Conservation (phyloP, 2,888 invertebrate species). For the Ypsolopha scabrella region DNA sequence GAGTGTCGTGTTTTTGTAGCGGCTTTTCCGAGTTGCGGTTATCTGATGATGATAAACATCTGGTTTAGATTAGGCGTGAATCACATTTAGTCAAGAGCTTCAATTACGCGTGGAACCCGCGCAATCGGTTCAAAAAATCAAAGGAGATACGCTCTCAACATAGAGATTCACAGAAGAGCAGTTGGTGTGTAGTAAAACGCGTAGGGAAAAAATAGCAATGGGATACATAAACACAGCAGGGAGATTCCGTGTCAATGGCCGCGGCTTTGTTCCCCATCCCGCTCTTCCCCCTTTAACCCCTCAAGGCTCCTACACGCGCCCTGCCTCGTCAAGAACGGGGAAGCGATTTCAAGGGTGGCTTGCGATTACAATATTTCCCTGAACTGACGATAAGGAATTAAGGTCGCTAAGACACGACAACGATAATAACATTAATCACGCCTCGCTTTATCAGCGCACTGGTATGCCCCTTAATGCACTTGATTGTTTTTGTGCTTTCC, state of each 20-base stretch:
- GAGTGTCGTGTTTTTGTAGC: too few species aligned
- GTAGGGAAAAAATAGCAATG: conserved; percentile 51
- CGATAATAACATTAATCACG: conserved; percentile 46
- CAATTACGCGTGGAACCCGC: too few species aligned
- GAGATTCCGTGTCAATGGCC: conserved; percentile 65
- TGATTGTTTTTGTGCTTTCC: conserved; percentile 11
- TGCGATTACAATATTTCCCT: conserved; percentile 37
- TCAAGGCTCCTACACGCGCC: conserved; percentile 15
- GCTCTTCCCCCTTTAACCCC: conserved; percentile 3
- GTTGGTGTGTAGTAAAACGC: conserved; percentile 17
- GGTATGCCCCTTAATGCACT: conserved; percentile 5
- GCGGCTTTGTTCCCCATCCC: conserved; percentile 30
- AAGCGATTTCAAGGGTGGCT: conserved; percentile 57
- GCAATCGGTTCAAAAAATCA: too few species aligned
- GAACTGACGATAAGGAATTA: conserved; percentile 44
- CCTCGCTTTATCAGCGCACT: conserved; percentile 10
- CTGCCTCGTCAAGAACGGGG: conserved; percentile 14
- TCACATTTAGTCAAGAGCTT: too few species aligned
- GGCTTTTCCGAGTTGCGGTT: too few species aligned
- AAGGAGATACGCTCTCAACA: too few species aligned
- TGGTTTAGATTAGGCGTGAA: too few species aligned
- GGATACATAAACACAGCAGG: conserved; percentile 56
- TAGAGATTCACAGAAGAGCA: not conserved
- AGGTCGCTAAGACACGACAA: conserved; percentile 46
- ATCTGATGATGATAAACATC: too few species aligned